Evolutionary conservation across 2,113 vertebrate species (phyloP), one percentile per base, ranked within the genome.

Genomic region (Ceyx margarethae): DNA sequence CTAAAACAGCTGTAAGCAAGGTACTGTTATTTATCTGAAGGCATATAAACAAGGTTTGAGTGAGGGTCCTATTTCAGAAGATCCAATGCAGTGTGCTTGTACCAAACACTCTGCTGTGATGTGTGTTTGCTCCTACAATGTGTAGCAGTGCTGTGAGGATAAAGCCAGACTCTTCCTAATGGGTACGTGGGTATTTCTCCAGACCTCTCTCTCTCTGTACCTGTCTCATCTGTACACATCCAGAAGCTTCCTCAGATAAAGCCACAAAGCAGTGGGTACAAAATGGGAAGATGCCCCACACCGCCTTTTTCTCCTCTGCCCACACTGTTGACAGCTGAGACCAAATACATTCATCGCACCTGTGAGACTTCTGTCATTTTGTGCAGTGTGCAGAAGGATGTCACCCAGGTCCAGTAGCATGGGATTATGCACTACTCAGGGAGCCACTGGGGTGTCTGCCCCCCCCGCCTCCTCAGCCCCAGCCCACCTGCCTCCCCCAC

Each of bases 401-500:
- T 56, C 0, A 0, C 56, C 29, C 0, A 1, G 13, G 8, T 56
- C 58, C 22, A 7, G 35, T 71, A 48, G 40, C 18, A 26, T 4
- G 53, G 53, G 65, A 58, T 33, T 17, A 26, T 31, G 40, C 37
- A 10, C 5, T 37, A 4, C 43, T 3, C 51, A 33, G 9, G 29
- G 66, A 8, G 26, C 37, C 65, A 42, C 33, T 2, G 9, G 28
- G 25, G 50, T n/a, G 18, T 35, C 10, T 23, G 17, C 37, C n/a
- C 22, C 4, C 4, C 35, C 6, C 46, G 14, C 43, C 15, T 15
- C 43, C 15, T 6, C 43, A 45, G 35, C 69, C 45, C 21, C 20
- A 64, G 96, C 95, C 96, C 90, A 86, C 91, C 91, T 89, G 89
- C 81, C 65, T 4, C 21, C 84, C 87, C 67, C 87, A 76, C 84